Evolutionary conservation across 1,140 invertebrate genomes (phyloP), one percentile per base, ranked within the genome.

Genomic region (Spodoptera litura): DNA sequence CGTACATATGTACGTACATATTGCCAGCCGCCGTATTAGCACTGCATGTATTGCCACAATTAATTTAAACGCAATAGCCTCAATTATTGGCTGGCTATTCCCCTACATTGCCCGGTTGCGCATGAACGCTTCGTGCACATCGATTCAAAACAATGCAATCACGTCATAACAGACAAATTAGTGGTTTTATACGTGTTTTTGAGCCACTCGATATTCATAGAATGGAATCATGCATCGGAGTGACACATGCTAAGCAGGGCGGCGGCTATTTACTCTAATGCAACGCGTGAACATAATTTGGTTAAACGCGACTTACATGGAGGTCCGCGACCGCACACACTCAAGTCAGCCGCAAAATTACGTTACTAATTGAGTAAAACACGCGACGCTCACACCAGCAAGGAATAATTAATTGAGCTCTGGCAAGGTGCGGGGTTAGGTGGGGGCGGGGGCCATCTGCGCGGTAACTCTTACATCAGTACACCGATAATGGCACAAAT

Each of bases 291-390:
- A 83, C 85, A 82, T 89, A 88, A 89, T 87, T 88, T 82, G 84
- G 85, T 87, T 88, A 88, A 89, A 89, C 82, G 84, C 83, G 80
- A 73, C 79, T 81, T 82, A 73, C 73, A 83, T 79, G 84, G 83
- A 82, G 82, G 87, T 87, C 87, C 82, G 86, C 88, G 87, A 83
- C 87, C 86, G 83, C 89, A 88, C 87, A 89, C 89, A 91, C 93
- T 94, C 93, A 91, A 94, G 91, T 93, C 90, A 93, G 88, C 91
- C 93, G 91, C 92, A 94, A 94, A 94, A 94, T 94, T 94, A 94
- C 93, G 91, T 94, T 94, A 94, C 91, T 94, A 94, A 94, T 94
- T 94, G 93, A 94, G 90, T 94, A 92, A 94, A 94, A 94, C 93
- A 93, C 91, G 93, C 93, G 93, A 94, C 91, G 89, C 91, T 93